Conservation (phyloP, 2,888 invertebrate genomes). For the Drosophila cognata region DNA sequence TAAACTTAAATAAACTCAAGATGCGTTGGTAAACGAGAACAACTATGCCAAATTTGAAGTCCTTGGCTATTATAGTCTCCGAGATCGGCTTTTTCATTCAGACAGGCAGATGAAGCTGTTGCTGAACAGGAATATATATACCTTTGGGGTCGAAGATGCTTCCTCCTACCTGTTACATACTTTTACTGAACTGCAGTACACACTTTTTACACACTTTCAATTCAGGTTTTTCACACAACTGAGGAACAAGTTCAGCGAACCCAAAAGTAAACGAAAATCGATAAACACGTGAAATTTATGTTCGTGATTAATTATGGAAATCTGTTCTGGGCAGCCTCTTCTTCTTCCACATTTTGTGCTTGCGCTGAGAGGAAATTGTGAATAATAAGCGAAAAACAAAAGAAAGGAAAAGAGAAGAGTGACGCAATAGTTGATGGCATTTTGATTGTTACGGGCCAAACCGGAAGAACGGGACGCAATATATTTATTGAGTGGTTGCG, state of each 20-base stretch:
- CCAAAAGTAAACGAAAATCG: conserved; percentile 50
- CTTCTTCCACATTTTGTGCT: not conserved
- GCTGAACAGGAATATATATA: not conserved
- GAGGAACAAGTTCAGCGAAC: conserved; percentile 63
- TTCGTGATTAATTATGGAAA: conserved; percentile 69
- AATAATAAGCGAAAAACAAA: not conserved
- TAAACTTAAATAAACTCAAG: not conserved
- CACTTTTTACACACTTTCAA: not conserved
- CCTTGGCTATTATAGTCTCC: not conserved
- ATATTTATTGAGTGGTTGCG: conserved; percentile 4
- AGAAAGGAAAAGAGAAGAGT: not conserved
- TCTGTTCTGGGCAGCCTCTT: not conserved
- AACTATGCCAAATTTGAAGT: not conserved
- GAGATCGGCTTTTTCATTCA: not conserved
- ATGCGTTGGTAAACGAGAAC: not conserved
- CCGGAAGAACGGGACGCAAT: conserved; percentile 6
- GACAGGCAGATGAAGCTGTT: not conserved
- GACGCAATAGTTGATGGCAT: conserved; percentile 56
- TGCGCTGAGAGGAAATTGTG: not conserved
- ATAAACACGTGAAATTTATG: conserved; percentile 47
- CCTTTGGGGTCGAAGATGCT: not conserved
- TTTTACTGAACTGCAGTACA: not conserved
- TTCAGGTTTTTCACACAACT: not conserved
- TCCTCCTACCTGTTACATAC: not conserved
- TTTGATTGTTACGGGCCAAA: conserved; percentile 60